Base-by-base conservation (phyloP, 2,888 invertebrate species). In the Papilio demoleus region DNA sequence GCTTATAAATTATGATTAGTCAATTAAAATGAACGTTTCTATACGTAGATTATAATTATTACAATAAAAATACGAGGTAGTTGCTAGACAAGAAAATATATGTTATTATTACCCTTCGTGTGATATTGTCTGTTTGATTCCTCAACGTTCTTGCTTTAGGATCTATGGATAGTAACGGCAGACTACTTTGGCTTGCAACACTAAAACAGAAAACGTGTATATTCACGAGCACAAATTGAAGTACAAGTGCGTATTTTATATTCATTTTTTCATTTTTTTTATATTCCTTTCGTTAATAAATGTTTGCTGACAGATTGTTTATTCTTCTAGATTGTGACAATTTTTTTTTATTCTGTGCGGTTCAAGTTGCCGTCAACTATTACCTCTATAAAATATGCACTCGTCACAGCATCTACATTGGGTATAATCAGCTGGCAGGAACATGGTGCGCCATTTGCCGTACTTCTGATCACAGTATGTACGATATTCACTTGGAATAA, bases 401-500 rank as follows among this genome's bases (percentile, higher is more conserved):
- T 92, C 92, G 62, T 92, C 92, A 56, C 92, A 92, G 69, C 92
- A 92, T 0, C 89, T 80, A 68, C 92, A 92, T 63, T 86, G 82
- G 0, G 83, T 72, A 71, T 87, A 90, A 71, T 91, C 89, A 0
- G 90, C 85, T 0, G 91, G 88, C 3, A 92, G 72, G 68, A 91
- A 87, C 87, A 89, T 85, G 1, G 87, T 74, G 0, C 85, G 80
- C 86, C 87, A 91, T 56, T 82, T 85, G 5, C 91, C 92, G 68
- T 92, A 92, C 65, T 88, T 90, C 5, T 74, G 72, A 47, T 90
- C 88, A 66, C 92, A 92, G 71, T 91, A 91, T 0, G 76, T 76
- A 1, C 78, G 73, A 42, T 86, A 85, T 50, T 91, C 91, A 0
- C 79, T 75, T 0, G 82, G 81, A 0, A 67, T 71, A 0, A 92